phyloP scores from a whole-genome alignment of 1,140 invertebrate genomes.

The Drosophila repletoides region DNA sequence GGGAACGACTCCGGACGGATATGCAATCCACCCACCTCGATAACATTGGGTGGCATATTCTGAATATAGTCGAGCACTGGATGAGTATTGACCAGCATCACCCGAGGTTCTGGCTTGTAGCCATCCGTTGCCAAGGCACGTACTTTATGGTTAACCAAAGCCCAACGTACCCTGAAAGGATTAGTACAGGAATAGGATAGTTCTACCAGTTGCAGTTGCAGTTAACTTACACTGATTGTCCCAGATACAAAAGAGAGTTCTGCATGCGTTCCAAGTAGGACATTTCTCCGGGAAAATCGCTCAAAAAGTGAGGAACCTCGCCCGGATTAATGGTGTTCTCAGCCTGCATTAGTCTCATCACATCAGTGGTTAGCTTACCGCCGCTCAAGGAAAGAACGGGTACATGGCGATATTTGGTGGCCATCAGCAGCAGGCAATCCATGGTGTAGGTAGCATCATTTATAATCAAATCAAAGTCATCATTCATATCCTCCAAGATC shows the following conservation, averaged over 20 bases:
- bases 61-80: slow-evolving; percentile 81
- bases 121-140: background rate
- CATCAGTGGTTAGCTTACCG: slow-evolving; percentile 45
- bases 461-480: slow-evolving; percentile 57
- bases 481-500: background rate
- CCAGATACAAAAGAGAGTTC: slow-evolving; percentile 58
- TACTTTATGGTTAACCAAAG: slow-evolving; percentile 8
- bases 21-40: slow-evolving; percentile 84
- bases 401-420: background rate
- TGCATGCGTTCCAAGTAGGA: slow-evolving; percentile 58
- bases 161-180: slow-evolving; percentile 21
- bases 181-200: background rate
- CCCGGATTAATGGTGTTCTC: slow-evolving; percentile 57
- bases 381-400: slow-evolving; percentile 63
- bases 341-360: slow-evolving; percentile 31
- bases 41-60: slow-evolving; percentile 83
- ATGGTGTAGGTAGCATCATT: slow-evolving; percentile 53
- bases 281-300: slow-evolving; percentile 44
- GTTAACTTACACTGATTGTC: slow-evolving; percentile 49
- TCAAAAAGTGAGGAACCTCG: slow-evolving; percentile 45
- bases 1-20: slow-evolving; percentile 51
- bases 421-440: slow-evolving; percentile 48
- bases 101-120: slow-evolving; percentile 31
- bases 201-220: background rate
- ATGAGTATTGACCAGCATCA: slow-evolving; percentile 83